Evolutionary conservation across 2,797 vertebrate genomes (phyloP).

Genomic region (Etheostoma nigrum): DNA sequence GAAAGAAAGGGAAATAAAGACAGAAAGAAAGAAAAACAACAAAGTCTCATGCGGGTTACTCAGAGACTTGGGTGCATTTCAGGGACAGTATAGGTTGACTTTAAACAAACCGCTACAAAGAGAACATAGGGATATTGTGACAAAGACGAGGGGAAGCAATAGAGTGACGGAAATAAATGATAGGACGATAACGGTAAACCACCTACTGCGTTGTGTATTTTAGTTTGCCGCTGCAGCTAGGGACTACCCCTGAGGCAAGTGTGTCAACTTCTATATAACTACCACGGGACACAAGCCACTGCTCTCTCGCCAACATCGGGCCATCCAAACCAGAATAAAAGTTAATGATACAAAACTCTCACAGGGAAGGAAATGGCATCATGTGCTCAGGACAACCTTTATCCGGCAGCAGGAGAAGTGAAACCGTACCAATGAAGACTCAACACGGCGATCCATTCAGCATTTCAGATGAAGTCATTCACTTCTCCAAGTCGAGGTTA

Average conservation of each 20-base stretch:
- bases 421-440: slow-evolving; percentile 36
- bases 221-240: not conserved
- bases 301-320: not conserved
- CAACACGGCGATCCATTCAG: slow-evolving; percentile 51
- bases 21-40: slow-evolving; percentile 17
- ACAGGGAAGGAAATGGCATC: slow-evolving; percentile 49
- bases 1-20: not conserved
- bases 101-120: slow-evolving; percentile 35
- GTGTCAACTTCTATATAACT: not conserved
- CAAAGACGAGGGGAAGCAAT: slow-evolving; percentile 1
- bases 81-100: slow-evolving; percentile 45
- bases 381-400: slow-evolving; percentile 24
- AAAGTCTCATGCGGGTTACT: slow-evolving; percentile 41
- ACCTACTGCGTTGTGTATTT: slow-evolving; percentile 13
- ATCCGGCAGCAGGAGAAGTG: slow-evolving; percentile 47
- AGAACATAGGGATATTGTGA: slow-evolving; percentile 19
- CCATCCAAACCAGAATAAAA: not conserved
- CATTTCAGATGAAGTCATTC: slow-evolving; percentile 45
- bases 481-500: slow-evolving; percentile 44
- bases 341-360: not conserved
- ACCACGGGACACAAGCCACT: not conserved
- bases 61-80: slow-evolving; percentile 40
- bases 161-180: slow-evolving; percentile 7
- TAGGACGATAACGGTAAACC: slow-evolving; percentile 27
- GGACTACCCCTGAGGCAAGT: slow-evolving; percentile 18